Evolutionary conservation across 2,888 invertebrate genomes (phyloP), one percentile per base, ranked within the genome.

Genomic region (Ochropleura leucogaster): DNA sequence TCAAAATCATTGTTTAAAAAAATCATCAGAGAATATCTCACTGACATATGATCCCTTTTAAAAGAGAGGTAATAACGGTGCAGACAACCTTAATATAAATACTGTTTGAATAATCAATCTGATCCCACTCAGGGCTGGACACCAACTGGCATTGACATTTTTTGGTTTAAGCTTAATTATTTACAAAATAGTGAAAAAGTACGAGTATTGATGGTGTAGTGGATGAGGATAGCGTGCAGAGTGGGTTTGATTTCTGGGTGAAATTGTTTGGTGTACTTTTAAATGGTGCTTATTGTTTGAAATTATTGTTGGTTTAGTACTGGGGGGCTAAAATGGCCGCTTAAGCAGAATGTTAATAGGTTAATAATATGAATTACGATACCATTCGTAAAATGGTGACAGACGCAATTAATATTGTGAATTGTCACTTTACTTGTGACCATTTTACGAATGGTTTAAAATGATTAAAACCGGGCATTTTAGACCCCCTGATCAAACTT

Each of bases 131-230:
- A 82, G 87, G 80, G 65, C 46, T 44, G 75, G 7, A 87, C 90
- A 87, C 92, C 92, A 93, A 92, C 87, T 96, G 96, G 89, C 84
- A 91, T 88, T 95, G 96, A 95, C 96, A 89, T 92, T 92, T 94
- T 94, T 93, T 93, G 95, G 96, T 95, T 95, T 91, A 90, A 93
- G 94, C 94, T 96, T 96, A 93, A 96, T 96, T 94, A 95, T 95
- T 93, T 91, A 93, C 93, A 94, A 94, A 94, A 94, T 92, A 90
- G 90, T 90, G 93, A 94, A 95, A 94, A 94, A 93, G 90, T 92
- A 81, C 51, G 40, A 53, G 16, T n/a, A 18, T 30, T 66, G 30
- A 51, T 55, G 76, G 88, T 57, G 49, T 55, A 74, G 83, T 53
- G 84, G 85, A 53, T n/a, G 10, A 16, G 44, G 14, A 4, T 3